phyloP scores from a whole-genome alignment of 2,113 vertebrate genomes.

The Pseudopipra pipra region DNA sequence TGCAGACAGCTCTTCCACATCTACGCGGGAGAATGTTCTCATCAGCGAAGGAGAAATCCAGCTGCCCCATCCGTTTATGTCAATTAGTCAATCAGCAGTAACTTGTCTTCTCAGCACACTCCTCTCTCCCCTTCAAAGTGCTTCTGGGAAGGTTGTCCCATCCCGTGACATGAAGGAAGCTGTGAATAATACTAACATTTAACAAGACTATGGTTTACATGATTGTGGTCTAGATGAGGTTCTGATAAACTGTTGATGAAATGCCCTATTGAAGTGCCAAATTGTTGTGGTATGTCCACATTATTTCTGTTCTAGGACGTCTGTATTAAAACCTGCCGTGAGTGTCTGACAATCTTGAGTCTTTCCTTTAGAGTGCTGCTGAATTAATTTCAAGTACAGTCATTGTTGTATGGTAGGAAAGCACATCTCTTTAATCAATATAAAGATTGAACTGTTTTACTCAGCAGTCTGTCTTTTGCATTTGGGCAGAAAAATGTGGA shows the following conservation, averaged over 20 bases:
- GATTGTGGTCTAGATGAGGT: conserved; percentile 14
- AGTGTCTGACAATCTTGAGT: conserved; percentile 15
- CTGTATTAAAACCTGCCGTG: conserved; percentile 49
- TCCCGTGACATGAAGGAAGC: background rate
- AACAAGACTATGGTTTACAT: background rate
- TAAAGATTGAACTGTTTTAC: conserved; percentile 62
- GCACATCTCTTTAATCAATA: conserved; percentile 37
- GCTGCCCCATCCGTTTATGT: background rate
- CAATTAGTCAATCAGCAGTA: background rate
- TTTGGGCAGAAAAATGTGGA: conserved; percentile 61
- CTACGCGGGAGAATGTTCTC: background rate
- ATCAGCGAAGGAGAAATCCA: background rate
- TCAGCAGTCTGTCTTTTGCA: conserved; percentile 50
- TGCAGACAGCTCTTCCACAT: background rate
- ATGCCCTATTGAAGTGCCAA: background rate
- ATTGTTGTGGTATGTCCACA: conserved; percentile 23
- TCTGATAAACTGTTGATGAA: conserved; percentile 30
- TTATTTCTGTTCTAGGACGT: conserved; percentile 18
- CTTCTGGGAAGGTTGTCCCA: background rate
- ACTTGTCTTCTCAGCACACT: background rate
- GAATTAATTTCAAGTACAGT: conserved; percentile 52
- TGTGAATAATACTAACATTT: conserved; percentile 2
- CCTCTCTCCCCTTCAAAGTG: background rate
- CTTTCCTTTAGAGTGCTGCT: conserved; percentile 6
- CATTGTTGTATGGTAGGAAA: conserved; percentile 41